Base-by-base conservation (phyloP, 2,888 invertebrate genomes). In the Tupiocoris notatus region DNA sequence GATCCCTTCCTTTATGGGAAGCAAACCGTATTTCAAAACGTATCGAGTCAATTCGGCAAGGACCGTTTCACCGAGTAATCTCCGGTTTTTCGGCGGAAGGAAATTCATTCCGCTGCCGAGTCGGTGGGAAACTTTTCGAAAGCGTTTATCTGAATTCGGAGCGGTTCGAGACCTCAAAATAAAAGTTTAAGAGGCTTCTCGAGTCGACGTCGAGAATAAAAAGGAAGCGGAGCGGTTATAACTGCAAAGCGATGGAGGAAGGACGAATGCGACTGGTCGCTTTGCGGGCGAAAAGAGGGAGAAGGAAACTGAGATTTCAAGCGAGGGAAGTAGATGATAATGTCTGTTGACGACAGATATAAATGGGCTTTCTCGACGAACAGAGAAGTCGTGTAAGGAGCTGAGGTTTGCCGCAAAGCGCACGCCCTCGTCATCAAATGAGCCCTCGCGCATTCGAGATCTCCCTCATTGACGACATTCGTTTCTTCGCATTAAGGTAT, bases 21-120 rank as follows among this genome's bases (percentile, higher is more conserved):
- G n/a, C n/a, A n/a, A n/a, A n/a, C n/a, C n/a, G n/a, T n/a, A n/a
- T n/a, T n/a, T n/a, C n/a, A n/a, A n/a, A n/a, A n/a, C n/a, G n/a
- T n/a, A 70, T 70, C 59, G 59, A 70, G 68, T 70, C 68, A 70
- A 70, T 70, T 58, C 68, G 17, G 54, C 12, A 16, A 25, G 54
- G 61, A 25, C 61, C 59, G 59, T 70, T 70, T 17, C 61, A 25
- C 12, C 24, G 61, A 70, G 70, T 70, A 70, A 70, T 70, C 70
- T 70, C 70, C 70, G 70, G 70, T 70, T 65, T 24, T n/a, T n/a
- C 18, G 61, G 25, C n/a, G 61, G 18, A 16, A 25, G 70, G 70
- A 70, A 70, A 70, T 70, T 70, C 70, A 70, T 70, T 70, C n/a
- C n/a, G n/a, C n/a, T n/a, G n/a, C n/a, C n/a, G 67, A 67, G 70